A percentile compares a stretch with the other conserved stretches of the same genome.
Evolutionary conservation across 1,140 invertebrate genomes (phyloP).

Genomic region (Pseudomyrmex flavicornis): DNA sequence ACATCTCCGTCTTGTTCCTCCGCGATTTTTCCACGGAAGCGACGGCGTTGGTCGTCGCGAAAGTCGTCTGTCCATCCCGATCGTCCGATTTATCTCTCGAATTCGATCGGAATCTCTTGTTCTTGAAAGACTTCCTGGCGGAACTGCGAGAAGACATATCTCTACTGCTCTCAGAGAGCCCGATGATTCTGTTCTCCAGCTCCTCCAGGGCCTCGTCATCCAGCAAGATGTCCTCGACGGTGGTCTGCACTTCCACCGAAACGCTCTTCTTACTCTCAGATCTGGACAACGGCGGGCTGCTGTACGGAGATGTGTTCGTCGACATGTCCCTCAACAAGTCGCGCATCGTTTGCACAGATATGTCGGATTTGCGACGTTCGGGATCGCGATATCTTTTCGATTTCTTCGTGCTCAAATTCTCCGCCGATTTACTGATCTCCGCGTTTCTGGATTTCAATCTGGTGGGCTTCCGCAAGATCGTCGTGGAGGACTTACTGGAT

Average conservation of each 20-base stretch:
- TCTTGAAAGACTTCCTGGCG: conserved; percentile 63
- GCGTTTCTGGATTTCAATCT: conserved; percentile 77
- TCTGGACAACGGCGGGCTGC: conserved; percentile 74
- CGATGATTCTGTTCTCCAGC: conserved; percentile 46
- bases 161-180: conserved; percentile 68
- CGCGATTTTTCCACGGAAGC: conserved; percentile 32
- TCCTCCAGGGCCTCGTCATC: conserved; percentile 28
- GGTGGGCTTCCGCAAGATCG: conserved; percentile 76
- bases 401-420: conserved; percentile 72
- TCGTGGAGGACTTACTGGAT: conserved; percentile 63
- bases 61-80: not conserved
- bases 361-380: conserved; percentile 81
- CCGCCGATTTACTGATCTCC: conserved; percentile 79
- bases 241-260: conserved; percentile 82
- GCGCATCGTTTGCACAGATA: conserved; percentile 77
- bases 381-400: conserved; percentile 78
- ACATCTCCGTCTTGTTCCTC: conserved; percentile 29
- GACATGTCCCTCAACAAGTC: conserved; percentile 76
- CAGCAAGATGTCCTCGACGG: conserved; percentile 75
- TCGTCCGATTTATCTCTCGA: conserved; percentile 55
- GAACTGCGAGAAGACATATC: conserved; percentile 55
- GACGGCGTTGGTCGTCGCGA: conserved; percentile 32
- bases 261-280: conserved; percentile 77
- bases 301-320: conserved; percentile 80
- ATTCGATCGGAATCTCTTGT: conserved; percentile 57